Conservation (phyloP, 2,888 invertebrate species). For the Latheticus oryzae region DNA sequence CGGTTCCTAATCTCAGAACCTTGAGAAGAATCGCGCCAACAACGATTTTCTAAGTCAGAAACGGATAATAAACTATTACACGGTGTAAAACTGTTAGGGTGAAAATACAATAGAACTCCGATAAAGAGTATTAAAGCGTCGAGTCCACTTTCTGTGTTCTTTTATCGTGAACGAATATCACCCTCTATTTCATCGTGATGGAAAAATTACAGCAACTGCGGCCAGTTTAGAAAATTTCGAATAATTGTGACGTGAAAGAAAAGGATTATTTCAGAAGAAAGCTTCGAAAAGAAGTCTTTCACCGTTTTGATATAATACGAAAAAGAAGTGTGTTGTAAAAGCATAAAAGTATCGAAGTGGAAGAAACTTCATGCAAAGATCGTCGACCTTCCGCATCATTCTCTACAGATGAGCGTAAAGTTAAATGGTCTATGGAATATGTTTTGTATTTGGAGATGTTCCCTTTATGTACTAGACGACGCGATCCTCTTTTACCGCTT, state of each 20-base stretch:
- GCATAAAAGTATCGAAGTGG: constrained; percentile 45
- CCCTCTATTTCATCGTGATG: background rate
- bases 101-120: constrained; percentile 11
- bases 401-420: constrained; percentile 46
- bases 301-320: constrained; percentile 15
- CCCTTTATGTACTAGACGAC: constrained; percentile 19
- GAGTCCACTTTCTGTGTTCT: constrained; percentile 3
- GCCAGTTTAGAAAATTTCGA: too few relatives aligned
- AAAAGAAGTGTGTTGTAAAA: constrained; percentile 39
- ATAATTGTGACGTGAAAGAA: constrained; percentile 21
- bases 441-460: constrained; percentile 47
- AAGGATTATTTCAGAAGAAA: constrained; percentile 18
- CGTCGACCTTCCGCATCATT: constrained; percentile 43
- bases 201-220: constrained; percentile 12
- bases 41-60: constrained; percentile 3
- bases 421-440: constrained; percentile 52
- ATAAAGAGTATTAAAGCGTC: constrained; percentile 14
- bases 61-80: constrained; percentile 17
- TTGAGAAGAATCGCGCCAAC: background rate
- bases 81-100: constrained; percentile 14
- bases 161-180: constrained; percentile 1
- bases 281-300: constrained; percentile 10
- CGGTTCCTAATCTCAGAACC: too few relatives aligned
- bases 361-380: constrained; percentile 45
- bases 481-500: constrained; percentile 23